phyloP scores from a whole-genome alignment of 2,888 invertebrate genomes.

The Blastobasis adustella region DNA sequence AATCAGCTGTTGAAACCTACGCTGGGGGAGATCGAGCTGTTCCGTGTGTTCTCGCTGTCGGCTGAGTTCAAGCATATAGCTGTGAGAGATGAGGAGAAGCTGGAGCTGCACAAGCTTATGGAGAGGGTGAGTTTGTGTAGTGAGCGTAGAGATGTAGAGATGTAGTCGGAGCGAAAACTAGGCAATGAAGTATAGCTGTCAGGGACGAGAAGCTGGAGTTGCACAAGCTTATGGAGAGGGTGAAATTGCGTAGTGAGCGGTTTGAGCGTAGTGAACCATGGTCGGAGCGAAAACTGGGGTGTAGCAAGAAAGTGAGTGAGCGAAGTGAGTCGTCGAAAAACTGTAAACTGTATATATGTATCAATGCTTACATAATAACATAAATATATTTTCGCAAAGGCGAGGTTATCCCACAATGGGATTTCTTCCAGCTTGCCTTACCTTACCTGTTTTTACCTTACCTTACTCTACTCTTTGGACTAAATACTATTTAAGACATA shows the following conservation, averaged over 20 bases:
- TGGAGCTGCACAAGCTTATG: constrained; percentile 96
- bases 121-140: constrained; percentile 49
- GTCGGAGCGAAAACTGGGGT: too few species aligned
- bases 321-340: too few species aligned
- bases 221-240: constrained; percentile 89
- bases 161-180: too few species aligned
- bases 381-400: too few species aligned
- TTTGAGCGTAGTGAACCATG: not conserved
- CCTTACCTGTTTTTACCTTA: too few species aligned
- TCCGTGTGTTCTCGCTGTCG: constrained; percentile 98
- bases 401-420: too few species aligned
- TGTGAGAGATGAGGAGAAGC: constrained; percentile 97
- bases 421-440: too few species aligned
- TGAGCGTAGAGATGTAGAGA: not conserved
- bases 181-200: constrained; percentile 88
- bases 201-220: constrained; percentile 96
- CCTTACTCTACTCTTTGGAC: too few species aligned
- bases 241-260: constrained; percentile 19
- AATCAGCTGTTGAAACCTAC: constrained; percentile 97
- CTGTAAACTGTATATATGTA: too few species aligned
- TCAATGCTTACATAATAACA: too few species aligned
- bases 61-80: constrained; percentile 95
- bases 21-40: constrained; percentile 96
- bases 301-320: too few species aligned
- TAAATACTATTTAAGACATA: too few species aligned